Evolutionary conservation across 1,140 invertebrate species (phyloP).

Genomic region (Drosophila cardini): DNA sequence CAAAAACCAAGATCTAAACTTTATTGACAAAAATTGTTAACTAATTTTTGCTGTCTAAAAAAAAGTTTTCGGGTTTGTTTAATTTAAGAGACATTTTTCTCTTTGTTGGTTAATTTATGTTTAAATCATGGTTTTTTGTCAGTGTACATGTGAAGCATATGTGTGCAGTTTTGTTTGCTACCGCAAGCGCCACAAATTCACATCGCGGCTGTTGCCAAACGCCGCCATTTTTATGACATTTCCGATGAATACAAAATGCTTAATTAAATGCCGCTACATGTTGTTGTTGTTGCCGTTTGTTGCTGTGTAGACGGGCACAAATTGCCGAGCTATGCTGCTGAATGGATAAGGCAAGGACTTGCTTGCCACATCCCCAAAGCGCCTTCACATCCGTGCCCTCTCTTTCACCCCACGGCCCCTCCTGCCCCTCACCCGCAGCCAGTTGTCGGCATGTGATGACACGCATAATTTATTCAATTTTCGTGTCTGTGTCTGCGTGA

Average conservation of each 20-base stretch:
- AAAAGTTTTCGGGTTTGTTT: no score
- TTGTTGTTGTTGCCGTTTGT: constrained; percentile 25
- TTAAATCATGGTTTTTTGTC: background rate
- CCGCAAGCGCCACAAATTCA: constrained; percentile 25
- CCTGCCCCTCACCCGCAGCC: constrained; percentile 7
- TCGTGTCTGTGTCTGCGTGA: constrained; percentile 45
- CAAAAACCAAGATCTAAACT: no score
- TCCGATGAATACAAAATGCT: constrained; percentile 83
- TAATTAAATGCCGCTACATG: constrained; percentile 73
- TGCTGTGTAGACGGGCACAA: constrained; percentile 52
- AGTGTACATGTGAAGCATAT: constrained; percentile 52
- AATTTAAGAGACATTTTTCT: no score
- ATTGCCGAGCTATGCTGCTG: constrained; percentile 53
- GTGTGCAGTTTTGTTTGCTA: constrained; percentile 36
- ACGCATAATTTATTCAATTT: constrained; percentile 84
- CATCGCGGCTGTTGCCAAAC: constrained; percentile 40
- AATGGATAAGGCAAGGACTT: constrained; percentile 27
- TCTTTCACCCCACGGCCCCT: background rate
- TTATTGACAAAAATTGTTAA: no score
- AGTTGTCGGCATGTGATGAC: constrained; percentile 74
- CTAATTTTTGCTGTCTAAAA: no score
- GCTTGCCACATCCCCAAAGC: background rate
- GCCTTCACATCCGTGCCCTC: background rate
- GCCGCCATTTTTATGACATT: constrained; percentile 78
- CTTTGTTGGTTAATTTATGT: no score